A percentile compares a stretch with the other conserved stretches of the same genome.
Evolutionary conservation across 2,797 vertebrate genomes (phyloP).

Genomic region (Microctenopoma steveboyesi): DNA sequence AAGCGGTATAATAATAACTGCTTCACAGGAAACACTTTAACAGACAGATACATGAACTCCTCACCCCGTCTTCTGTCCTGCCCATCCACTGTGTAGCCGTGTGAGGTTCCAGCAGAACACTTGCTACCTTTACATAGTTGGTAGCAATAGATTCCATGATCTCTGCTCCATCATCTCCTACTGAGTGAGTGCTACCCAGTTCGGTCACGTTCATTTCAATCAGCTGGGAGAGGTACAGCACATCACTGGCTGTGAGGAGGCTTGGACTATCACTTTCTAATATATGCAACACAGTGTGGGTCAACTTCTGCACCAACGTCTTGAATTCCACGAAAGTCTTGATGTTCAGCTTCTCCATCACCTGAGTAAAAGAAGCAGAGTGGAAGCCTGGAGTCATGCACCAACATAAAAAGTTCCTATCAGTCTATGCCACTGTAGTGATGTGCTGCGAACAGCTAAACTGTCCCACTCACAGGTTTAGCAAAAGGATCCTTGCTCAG

Average conservation of each 20-base stretch:
- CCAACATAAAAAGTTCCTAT: background rate
- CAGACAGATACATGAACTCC: slow-evolving; percentile 1
- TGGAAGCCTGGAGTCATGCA: background rate
- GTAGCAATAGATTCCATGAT: slow-evolving; percentile 76
- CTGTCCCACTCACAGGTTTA: slow-evolving; percentile 72
- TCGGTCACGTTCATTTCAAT: slow-evolving; percentile 61
- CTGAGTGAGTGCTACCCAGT: background rate
- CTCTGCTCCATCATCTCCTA: slow-evolving; percentile 46
- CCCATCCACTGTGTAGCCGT: slow-evolving; percentile 75
- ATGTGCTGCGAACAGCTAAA: slow-evolving; percentile 6
- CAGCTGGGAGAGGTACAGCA: slow-evolving; percentile 74
- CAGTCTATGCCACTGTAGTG: background rate
- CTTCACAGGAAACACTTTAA: background rate
- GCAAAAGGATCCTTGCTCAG: slow-evolving; percentile 63
- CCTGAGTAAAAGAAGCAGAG: slow-evolving; percentile 37
- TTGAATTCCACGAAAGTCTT: slow-evolving; percentile 60
- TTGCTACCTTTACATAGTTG: slow-evolving; percentile 79
- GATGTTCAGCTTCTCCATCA: slow-evolving; percentile 57
- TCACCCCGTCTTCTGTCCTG: slow-evolving; percentile 72
- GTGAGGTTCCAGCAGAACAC: slow-evolving; percentile 77
- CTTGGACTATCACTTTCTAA: slow-evolving; percentile 58
- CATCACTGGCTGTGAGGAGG: slow-evolving; percentile 72
- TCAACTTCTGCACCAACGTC: slow-evolving; percentile 63
- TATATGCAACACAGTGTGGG: slow-evolving; percentile 58
- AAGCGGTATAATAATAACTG: background rate